A percentile compares a stretch with the other conserved stretches of the same genome.
Evolutionary conservation across 1,140 invertebrate species (phyloP).

Genomic region (Ganaspis sp.): DNA sequence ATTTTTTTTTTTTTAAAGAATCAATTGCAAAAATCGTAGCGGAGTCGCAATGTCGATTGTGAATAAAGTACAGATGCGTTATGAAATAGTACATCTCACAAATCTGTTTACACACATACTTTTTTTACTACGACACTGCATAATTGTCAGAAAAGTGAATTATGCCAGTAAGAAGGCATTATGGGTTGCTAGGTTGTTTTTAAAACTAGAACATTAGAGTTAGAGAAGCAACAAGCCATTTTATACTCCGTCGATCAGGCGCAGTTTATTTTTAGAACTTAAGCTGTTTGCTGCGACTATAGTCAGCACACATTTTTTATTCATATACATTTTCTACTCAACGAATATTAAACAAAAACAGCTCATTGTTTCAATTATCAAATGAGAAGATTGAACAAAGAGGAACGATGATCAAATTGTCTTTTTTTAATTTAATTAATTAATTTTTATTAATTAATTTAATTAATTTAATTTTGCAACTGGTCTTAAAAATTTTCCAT

Average conservation of each 20-base stretch:
- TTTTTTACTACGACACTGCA: slow-evolving; percentile 36
- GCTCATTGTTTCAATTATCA: slow-evolving; percentile 41
- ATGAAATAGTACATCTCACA: slow-evolving; percentile 30
- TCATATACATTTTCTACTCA: slow-evolving; percentile 35
- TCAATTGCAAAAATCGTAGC: not conserved
- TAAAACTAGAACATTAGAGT: slow-evolving; percentile 34
- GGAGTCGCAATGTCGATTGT: slow-evolving; percentile 30
- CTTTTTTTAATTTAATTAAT: slow-evolving; percentile 38
- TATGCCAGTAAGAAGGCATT: slow-evolving; percentile 40
- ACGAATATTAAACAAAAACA: slow-evolving; percentile 35
- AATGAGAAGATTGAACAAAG: slow-evolving; percentile 48
- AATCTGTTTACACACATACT: slow-evolving; percentile 40
- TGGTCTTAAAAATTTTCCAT: too few species aligned
- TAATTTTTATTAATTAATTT: not conserved
- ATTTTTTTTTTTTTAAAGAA: not conserved
- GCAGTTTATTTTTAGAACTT: slow-evolving; percentile 46
- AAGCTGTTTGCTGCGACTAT: slow-evolving; percentile 45
- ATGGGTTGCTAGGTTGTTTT: slow-evolving; percentile 29
- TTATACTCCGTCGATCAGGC: slow-evolving; percentile 34
- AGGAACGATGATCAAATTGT: slow-evolving; percentile 60
- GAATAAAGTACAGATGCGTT: slow-evolving; percentile 27
- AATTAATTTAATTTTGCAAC: too few species aligned
- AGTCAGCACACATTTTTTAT: slow-evolving; percentile 34
- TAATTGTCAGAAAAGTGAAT: slow-evolving; percentile 46
- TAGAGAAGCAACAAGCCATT: slow-evolving; percentile 48